Evolutionary conservation across 2,797 vertebrate species (phyloP).

Genomic region (Notolabrus celidotus): DNA sequence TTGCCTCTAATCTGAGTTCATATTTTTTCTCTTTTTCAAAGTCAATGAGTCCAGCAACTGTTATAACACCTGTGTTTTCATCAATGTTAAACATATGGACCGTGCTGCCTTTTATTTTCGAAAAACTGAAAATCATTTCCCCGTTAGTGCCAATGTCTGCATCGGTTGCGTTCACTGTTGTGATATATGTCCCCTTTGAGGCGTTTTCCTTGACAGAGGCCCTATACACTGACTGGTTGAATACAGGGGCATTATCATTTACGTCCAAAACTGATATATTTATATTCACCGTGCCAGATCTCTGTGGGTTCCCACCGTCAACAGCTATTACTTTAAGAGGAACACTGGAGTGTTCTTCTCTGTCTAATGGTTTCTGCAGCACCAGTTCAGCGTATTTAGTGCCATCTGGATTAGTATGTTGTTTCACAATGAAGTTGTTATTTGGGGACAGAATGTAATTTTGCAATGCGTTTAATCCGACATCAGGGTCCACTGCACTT

Average conservation of each 20-base stretch:
- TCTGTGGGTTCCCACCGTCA: conserved; percentile 52
- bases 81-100: conserved; percentile 76
- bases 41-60: conserved; percentile 71
- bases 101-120: conserved; percentile 40
- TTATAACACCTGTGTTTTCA: conserved; percentile 68
- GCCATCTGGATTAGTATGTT: conserved; percentile 7
- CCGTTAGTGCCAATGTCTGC: conserved; percentile 49
- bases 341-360: conserved; percentile 48
- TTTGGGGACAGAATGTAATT: conserved; percentile 29
- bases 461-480: conserved; percentile 34
- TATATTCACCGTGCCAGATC: conserved; percentile 52
- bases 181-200: conserved; percentile 6
- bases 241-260: conserved; percentile 56
- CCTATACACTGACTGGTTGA: conserved; percentile 45
- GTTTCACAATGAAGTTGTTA: conserved; percentile 42
- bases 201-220: conserved; percentile 38
- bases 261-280: conserved; percentile 41
- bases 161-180: conserved; percentile 46
- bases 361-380: conserved; percentile 46
- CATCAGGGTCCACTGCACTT: conserved; percentile 45
- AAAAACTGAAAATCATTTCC: conserved; percentile 75
- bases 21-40: conserved; percentile 80
- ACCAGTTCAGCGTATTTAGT: conserved; percentile 43
- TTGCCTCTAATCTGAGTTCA: conserved; percentile 74
- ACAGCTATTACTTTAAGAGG: conserved; percentile 40